These are phyloP conservation scores for Pissodes strobi DNA, from an alignment of 1,140 invertebrate species.

Conservation along the genomic window DNA sequence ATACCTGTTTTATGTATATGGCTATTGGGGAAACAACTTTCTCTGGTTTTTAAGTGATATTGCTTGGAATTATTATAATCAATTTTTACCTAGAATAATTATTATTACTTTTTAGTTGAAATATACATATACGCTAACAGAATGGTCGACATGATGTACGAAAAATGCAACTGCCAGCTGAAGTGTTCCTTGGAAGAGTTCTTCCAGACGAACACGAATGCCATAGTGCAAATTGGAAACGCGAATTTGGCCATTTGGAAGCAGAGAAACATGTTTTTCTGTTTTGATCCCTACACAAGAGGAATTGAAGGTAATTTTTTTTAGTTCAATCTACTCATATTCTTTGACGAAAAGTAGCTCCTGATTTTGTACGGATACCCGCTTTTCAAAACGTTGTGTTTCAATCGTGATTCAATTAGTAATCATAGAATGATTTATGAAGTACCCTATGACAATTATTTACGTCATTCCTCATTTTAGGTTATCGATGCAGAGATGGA, in stretches of 20 bases:
- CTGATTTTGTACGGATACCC: not conserved
- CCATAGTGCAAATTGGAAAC: conserved; percentile 58
- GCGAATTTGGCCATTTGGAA: conserved; percentile 59
- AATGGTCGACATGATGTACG: conserved; percentile 58
- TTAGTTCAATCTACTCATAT: no score
- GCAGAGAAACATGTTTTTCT: conserved; percentile 61
- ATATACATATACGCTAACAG: conserved; percentile 60
- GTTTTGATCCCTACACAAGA: conserved; percentile 59
- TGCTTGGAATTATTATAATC: no score
- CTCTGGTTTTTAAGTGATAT: no score
- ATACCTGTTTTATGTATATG: not conserved
- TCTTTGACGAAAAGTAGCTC: no score
- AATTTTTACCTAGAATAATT: no score
- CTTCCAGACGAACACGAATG: conserved; percentile 58
- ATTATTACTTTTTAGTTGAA: conserved; percentile 50
- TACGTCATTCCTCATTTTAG: no score
- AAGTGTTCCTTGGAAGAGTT: conserved; percentile 55
- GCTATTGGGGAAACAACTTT: no score
- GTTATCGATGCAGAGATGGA: conserved; percentile 51
- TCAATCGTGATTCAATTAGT: no score
- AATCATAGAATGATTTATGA: no score
- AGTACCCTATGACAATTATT: no score
- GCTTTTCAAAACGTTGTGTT: not conserved
- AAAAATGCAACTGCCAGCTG: conserved; percentile 57
- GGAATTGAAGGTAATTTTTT: conserved; percentile 27